These are phyloP conservation scores for Gasterosteus nipponicus DNA, from an alignment of 2,113 vertebrate genomes.

Conservation along the genomic window DNA sequence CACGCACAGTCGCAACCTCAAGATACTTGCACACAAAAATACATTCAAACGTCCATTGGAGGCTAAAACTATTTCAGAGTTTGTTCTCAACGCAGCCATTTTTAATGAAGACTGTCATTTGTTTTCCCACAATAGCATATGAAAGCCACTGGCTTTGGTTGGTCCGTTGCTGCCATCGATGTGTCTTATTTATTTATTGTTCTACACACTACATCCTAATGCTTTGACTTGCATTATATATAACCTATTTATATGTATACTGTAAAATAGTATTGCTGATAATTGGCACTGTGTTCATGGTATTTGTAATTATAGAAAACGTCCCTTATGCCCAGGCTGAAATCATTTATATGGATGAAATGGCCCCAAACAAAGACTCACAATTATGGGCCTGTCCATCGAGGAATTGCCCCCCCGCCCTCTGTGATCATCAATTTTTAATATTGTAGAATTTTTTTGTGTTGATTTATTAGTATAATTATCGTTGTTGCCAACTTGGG, in stretches of 20 bases:
- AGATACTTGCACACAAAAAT: conserved; percentile 20
- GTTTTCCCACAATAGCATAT: conserved; percentile 31
- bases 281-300: not conserved
- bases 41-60: conserved; percentile 5
- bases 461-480: no score
- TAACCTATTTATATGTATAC: not conserved
- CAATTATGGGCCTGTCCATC: not conserved
- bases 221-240: not conserved
- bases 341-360: conserved; percentile 6
- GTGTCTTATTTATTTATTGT: conserved; percentile 15
- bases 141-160: conserved; percentile 15
- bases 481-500: not conserved
- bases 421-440: not conserved
- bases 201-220: conserved; percentile 12
- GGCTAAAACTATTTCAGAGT: conserved; percentile 14
- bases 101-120: conserved; percentile 21
- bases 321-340: not conserved
- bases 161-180: not conserved
- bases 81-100: conserved; percentile 10
- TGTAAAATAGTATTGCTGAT: conserved; percentile 11
- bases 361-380: not conserved
- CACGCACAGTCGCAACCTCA: conserved; percentile 26
- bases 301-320: conserved; percentile 22
- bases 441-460: not conserved
- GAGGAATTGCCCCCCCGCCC: not conserved